phyloP scores from a whole-genome alignment of 2,113 vertebrate genomes.

The Sterrhoptilus dennistouni region DNA sequence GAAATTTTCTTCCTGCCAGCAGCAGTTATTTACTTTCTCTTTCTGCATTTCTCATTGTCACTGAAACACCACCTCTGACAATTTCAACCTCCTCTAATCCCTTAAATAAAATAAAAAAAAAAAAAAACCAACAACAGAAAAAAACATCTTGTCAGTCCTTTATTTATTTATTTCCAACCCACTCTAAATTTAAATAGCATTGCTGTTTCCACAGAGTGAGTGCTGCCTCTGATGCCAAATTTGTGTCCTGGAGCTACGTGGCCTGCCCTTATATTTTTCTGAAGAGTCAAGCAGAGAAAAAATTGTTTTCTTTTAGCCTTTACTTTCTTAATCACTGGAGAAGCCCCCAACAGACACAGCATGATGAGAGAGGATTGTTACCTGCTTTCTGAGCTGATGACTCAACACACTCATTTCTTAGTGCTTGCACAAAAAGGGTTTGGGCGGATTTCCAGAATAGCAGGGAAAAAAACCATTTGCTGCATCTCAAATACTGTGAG shows the following conservation, averaged over 20 bases:
- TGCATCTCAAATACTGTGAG: constrained; percentile 37
- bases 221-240: neutral
- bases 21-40: constrained; percentile 56
- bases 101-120: neutral
- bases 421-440: neutral
- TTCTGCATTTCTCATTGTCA: constrained; percentile 57
- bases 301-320: constrained; percentile 41
- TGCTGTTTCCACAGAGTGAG: neutral
- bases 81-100: constrained; percentile 38
- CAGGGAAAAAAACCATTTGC: constrained; percentile 53
- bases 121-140: neutral
- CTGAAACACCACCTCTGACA: constrained; percentile 37
- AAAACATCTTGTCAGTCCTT: neutral
- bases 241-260: neutral
- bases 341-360: constrained; percentile 57
- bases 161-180: constrained; percentile 38
- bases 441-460: constrained; percentile 59
- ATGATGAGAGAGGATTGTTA: constrained; percentile 33
- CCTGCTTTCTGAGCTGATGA: constrained; percentile 45
- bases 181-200: neutral
- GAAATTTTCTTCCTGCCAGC: constrained; percentile 38
- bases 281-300: constrained; percentile 49
- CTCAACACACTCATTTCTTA: constrained; percentile 40
- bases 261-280: neutral
- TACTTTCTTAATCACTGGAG: constrained; percentile 60